These are phyloP conservation scores for Chrysaora quinquecirrha DNA, from an alignment of 30 jellyfish, hydroid and myxozoan genomes.

Conservation along the genomic window DNA sequence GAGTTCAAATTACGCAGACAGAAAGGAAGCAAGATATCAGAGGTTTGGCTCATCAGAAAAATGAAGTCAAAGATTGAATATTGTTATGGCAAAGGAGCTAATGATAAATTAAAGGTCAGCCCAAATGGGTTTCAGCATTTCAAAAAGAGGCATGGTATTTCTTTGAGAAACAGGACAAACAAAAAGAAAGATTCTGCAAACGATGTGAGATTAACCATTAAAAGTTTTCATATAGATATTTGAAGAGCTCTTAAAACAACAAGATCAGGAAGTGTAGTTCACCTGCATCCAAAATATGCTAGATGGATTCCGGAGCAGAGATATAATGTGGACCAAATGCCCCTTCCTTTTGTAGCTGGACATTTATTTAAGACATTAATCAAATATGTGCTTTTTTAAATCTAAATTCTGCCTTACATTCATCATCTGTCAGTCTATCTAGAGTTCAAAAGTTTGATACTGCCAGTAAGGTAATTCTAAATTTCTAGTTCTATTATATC, in stretches of 20 bases:
- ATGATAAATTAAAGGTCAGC: neutral
- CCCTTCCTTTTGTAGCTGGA: neutral
- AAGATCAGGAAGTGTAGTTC: neutral
- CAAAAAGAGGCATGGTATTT: neutral
- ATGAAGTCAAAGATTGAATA: no score
- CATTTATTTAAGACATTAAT: no score
- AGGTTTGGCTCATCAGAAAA: no score
- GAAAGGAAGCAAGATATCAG: no score
- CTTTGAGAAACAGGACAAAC: slow-evolving; percentile 1
- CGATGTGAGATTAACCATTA: neutral
- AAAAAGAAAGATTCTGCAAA: neutral
- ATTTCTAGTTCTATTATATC: no score
- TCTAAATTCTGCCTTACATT: no score
- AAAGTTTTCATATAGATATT: neutral
- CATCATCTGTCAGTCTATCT: no score
- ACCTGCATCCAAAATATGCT: neutral
- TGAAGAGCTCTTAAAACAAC: neutral
- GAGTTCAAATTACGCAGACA: no score
- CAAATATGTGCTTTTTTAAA: no score
- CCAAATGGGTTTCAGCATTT: neutral
- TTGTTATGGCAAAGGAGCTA: neutral
- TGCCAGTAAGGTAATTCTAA: no score
- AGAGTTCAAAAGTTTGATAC: no score
- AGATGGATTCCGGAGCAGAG: neutral
- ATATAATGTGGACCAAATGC: neutral